Base-by-base conservation (phyloP, 2,888 invertebrate species). In the Dolomedes plantarius region DNA sequence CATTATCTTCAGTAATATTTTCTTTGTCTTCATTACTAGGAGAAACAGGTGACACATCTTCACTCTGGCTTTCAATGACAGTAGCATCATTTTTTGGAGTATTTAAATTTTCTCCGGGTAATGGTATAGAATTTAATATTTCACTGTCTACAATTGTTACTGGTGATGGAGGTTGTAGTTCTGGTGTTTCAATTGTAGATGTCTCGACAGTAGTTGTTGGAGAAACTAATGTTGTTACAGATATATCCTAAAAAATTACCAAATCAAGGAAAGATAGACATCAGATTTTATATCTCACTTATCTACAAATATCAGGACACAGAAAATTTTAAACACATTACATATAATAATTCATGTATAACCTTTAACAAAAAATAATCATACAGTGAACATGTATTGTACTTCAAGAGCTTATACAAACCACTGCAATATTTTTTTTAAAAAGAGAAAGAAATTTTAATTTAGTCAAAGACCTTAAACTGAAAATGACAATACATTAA, bases 1-100 rank as follows among this genome's bases (percentile, higher is more conserved):
- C 39, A 13, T 67, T 28, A 1, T 50, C 32, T 32, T 73, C 78
- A 23, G 46, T 23, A 1, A 32, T 19, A 69, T 78, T 85, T 62
- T 78, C 78, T 68, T 85, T 85, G 19, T 77, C 85, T 41, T 85
- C 85, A 39, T 56, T 78, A 56, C 27, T 78, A 13, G 85, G 78
- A 13, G 74, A 73, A n/a, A 78, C 73, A n/a, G 78, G 72, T 19
- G 78, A 73, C 11, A 16, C 46, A 0, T 46, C 9, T 16, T 81
- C 81, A 69, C 68, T 81, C 31, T 32, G 31, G 5, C 46, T 67
- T 19, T 80, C 80, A 39, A 32, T 50, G 7, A 50, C 67, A 0
- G 67, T 73, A 32, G 80, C 29, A 28, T 80, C 80, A 56, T 68
- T 80, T 41, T 41, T 39, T 28, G 67, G 74, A 0, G 39, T 11